These are phyloP conservation scores for Columba guinea DNA, from an alignment of 2,797 vertebrate genomes.

Conservation along the genomic window DNA sequence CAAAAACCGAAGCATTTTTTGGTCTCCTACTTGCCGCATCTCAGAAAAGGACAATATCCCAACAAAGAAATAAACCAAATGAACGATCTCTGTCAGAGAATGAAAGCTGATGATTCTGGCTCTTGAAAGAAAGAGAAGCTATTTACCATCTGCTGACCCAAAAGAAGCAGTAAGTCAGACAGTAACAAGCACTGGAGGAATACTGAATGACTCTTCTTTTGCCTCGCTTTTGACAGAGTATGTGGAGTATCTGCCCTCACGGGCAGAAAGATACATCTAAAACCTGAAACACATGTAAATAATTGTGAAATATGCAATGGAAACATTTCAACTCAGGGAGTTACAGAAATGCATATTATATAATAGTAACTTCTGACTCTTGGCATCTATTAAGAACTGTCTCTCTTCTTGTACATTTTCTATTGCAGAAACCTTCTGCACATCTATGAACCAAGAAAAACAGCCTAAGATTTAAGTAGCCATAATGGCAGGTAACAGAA, in stretches of 20 bases:
- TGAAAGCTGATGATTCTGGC: background rate
- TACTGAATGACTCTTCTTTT: background rate
- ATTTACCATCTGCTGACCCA: background rate
- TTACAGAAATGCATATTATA: background rate
- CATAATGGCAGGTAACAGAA: background rate
- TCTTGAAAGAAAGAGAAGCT: background rate
- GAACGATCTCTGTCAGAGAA: background rate
- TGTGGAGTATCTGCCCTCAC: too few species aligned
- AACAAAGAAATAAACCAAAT: background rate
- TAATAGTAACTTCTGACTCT: background rate
- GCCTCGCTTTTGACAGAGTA: background rate
- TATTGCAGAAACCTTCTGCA: background rate
- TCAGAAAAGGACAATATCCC: background rate
- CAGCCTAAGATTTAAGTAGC: background rate
- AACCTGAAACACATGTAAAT: constrained; percentile 33
- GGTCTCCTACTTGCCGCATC: background rate
- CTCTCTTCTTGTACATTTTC: background rate
- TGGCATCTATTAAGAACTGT: background rate
- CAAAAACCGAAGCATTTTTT: background rate
- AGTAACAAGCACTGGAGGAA: background rate
- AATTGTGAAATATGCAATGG: background rate
- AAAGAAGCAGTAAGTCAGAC: background rate
- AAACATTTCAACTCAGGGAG: background rate
- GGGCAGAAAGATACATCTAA: background rate
- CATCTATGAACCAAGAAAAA: background rate